Evolutionary conservation across 2,797 vertebrate genomes (phyloP), one percentile per base, ranked within the genome.

Genomic region (Oryzias dopingdopingensis): DNA sequence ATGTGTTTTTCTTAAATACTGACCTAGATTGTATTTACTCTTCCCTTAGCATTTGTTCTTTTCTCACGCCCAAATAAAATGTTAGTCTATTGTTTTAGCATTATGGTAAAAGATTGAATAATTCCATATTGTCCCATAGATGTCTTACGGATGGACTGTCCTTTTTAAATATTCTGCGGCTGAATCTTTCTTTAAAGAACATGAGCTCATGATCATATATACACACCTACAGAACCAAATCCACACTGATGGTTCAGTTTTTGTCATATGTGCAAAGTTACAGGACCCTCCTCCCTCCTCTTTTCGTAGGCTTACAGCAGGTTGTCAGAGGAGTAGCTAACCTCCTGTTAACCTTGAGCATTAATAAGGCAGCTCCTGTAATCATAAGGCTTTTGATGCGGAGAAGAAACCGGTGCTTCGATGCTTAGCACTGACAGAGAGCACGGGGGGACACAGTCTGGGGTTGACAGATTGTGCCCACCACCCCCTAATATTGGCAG

Each of bases 321-420:
- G 49, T 67, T 80, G 81, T 89, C 83, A 84, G 69, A 77, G 67
- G 63, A 79, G 56, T 29, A 45, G 74, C 80, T 81, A 83, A 89
- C 86, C 83, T 88, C 73, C 55, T 53, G 68, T 65, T 89, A 79
- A 90, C 90, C 90, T 92, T 91, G 83, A 88, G 80, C 80, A 80
- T 65, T 84, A 86, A 85, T 79, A 71, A 78, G 66, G 59, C 47
- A 49, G 70, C 49, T 79, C 61, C 63, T 69, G 66, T 84, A 86
- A 66, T 88, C 82, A 73, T 50, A 58, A 60, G 66, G 54, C 71
- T 80, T 80, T 74, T 83, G 77, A 73, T 85, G 66, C 77, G 73
- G 57, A 47, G 52, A 76, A 54, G 65, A 48, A 54, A 59, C 58
- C 12, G 50, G 32, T 45, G 53, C 48, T 37, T 72, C 65, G 29